Conservation (phyloP, 53 echinoderm and acorn worm genomes). For the Holothuria scabra region DNA sequence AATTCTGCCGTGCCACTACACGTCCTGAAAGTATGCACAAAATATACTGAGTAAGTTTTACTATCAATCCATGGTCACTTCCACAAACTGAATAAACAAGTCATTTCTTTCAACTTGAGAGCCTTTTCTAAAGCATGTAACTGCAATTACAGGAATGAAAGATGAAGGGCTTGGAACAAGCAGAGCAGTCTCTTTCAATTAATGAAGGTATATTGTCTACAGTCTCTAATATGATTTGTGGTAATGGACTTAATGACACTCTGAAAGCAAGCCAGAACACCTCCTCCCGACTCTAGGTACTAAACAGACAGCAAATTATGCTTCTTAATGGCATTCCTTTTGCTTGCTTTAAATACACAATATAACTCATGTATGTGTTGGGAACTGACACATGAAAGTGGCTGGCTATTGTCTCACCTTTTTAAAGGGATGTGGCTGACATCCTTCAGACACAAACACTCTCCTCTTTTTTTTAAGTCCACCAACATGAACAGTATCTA, state of each 20-base stretch:
- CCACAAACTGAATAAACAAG: too few relatives aligned
- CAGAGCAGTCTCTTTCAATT: constrained; percentile 43
- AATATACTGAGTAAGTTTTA: too few relatives aligned
- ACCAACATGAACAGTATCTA: too few relatives aligned
- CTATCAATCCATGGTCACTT: too few relatives aligned
- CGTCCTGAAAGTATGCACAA: too few relatives aligned
- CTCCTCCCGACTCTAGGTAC: constrained; percentile 17
- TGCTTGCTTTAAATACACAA: constrained; percentile 50
- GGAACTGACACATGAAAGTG: constrained; percentile 48
- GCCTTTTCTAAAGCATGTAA: too few relatives aligned
- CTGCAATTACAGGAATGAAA: too few relatives aligned
- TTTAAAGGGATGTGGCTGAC: constrained; percentile 17
- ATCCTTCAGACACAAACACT: neutral
- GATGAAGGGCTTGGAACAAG: neutral
- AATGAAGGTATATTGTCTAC: constrained; percentile 38
- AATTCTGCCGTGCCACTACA: too few relatives aligned
- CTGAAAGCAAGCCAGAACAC: constrained; percentile 43
- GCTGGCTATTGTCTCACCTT: constrained; percentile 42
- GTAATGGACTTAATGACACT: constrained; percentile 51
- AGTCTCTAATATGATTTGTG: constrained; percentile 45
- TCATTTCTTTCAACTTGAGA: too few relatives aligned
- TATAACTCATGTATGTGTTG: constrained; percentile 48
- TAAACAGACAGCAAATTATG: constrained; percentile 20
- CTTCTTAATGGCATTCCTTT: constrained; percentile 37
- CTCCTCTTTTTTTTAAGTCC: too few relatives aligned